A percentile compares a stretch with the other conserved stretches of the same genome.
Evolutionary conservation across 1,140 invertebrate species (phyloP).

Genomic region (Pogonomyrmex californicus): DNA sequence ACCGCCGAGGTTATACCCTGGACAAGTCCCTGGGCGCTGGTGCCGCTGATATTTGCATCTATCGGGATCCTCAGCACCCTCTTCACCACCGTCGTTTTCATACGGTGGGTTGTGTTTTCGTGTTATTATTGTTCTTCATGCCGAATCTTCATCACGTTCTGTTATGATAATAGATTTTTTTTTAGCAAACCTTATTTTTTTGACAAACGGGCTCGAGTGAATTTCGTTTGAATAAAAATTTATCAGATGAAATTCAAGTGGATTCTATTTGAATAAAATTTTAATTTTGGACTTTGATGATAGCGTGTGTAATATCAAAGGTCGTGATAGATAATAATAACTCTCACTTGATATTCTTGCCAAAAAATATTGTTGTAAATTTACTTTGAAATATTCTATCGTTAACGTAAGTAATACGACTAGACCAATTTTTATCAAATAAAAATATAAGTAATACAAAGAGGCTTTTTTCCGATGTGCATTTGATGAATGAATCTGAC

Average conservation of each 20-base stretch:
- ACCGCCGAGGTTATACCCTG: slow-evolving; percentile 87
- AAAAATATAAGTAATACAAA: neutral
- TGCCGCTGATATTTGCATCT: slow-evolving; percentile 88
- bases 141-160: neutral
- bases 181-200: neutral
- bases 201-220: neutral
- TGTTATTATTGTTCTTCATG: neutral
- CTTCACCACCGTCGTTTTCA: slow-evolving; percentile 89
- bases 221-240: neutral
- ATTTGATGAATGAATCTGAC: neutral
- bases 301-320: neutral
- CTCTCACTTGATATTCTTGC: neutral
- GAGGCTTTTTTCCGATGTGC: neutral
- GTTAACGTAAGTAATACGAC: neutral
- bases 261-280: neutral
- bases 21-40: slow-evolving; percentile 89
- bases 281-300: slow-evolving; percentile 13
- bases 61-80: slow-evolving; percentile 89
- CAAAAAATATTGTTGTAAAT: neutral
- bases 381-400: neutral
- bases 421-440: neutral
- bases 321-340: neutral
- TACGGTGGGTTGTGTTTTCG: slow-evolving; percentile 83
- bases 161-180: neutral
- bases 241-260: neutral